Conservation (phyloP, 2,113 vertebrate genomes). For the Ahaetulla prasina region DNA sequence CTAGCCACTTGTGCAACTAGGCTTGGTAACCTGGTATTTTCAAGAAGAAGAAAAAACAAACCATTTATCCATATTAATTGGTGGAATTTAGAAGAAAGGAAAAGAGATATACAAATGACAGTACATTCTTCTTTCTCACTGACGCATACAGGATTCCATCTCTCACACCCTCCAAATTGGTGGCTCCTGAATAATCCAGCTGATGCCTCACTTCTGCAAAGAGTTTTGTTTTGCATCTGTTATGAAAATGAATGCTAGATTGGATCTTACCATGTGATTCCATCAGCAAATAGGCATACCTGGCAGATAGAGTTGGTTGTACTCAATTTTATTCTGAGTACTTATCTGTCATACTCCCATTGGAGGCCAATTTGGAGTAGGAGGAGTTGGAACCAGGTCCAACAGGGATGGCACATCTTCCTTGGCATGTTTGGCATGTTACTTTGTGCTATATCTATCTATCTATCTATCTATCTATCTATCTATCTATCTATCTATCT, state of each 20-base stretch:
- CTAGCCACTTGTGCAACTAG: not conserved
- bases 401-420: not conserved
- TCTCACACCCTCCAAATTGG: not conserved
- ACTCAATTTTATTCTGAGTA: not conserved
- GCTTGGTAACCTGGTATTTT: not conserved
- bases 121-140: not conserved
- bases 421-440: not conserved
- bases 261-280: not conserved
- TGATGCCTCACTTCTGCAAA: not conserved
- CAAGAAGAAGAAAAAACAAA: not conserved
- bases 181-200: not conserved
- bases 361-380: not conserved
- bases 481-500: no score
- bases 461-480: no score
- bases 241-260: not conserved
- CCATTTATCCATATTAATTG: not conserved
- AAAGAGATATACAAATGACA: not conserved
- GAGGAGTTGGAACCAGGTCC: not conserved
- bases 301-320: not conserved
- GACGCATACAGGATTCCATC: not conserved
- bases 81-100: not conserved
- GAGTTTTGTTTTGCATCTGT: not conserved
- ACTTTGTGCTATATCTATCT: not conserved
- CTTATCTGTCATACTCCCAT: not conserved
- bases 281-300: not conserved